Evolutionary conservation across 2,113 vertebrate genomes (phyloP).

Genomic region (Macrotis lagotis): DNA sequence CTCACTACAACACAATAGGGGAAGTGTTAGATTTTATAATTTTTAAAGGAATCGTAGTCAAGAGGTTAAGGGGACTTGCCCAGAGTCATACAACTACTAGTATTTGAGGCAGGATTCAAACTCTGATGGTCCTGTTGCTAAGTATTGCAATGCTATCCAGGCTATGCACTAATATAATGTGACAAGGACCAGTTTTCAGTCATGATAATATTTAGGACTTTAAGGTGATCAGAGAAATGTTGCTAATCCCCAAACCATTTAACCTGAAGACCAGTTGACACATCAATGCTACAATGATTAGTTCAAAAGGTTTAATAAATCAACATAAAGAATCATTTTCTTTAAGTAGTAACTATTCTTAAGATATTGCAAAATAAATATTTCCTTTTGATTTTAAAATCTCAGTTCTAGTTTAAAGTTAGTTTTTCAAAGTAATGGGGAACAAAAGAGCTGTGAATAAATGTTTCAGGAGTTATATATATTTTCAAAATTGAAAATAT

Average conservation of each 20-base stretch:
- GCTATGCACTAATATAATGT: background rate
- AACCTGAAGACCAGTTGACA: background rate
- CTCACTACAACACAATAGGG: background rate
- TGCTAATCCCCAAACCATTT: background rate
- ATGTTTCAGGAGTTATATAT: conserved; percentile 64
- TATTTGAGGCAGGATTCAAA: background rate
- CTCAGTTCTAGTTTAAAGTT: background rate
- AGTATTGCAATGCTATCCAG: background rate
- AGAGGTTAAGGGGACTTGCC: no score
- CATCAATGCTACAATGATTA: background rate
- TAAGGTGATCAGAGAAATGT: background rate
- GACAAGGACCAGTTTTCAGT: background rate
- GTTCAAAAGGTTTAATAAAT: background rate
- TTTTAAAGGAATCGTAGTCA: background rate
- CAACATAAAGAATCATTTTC: background rate
- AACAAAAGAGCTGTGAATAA: conserved; percentile 48
- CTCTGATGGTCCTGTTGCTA: background rate
- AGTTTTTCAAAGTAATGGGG: background rate
- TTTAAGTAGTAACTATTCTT: background rate
- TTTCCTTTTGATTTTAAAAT: background rate
- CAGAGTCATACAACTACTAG: background rate
- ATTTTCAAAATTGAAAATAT: conserved; percentile 75
- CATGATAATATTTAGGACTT: background rate
- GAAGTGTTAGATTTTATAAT: no score
- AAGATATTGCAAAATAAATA: background rate